Base-by-base conservation (phyloP, 1,140 invertebrate species). In the Dolichoris vasculosae region DNA sequence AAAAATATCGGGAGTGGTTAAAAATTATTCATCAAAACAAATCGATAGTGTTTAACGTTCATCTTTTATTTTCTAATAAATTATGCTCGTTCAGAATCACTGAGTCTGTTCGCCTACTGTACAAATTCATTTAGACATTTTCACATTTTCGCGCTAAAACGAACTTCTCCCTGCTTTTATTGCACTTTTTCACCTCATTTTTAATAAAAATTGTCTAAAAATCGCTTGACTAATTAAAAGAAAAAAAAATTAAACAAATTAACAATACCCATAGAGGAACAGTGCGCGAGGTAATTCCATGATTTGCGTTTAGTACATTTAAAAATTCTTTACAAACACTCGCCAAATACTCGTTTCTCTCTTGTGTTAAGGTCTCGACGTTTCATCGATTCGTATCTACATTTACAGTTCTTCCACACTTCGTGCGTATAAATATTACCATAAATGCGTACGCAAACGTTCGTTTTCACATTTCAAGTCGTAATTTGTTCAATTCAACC, bases 51-150 rank as follows among this genome's bases (percentile, higher is more conserved):
- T 85, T 85, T 83, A 80, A 88, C 83, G 76, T 86, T 85, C 75
- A 80, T 87, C 81, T 83, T 90, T 90, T 89, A 91, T 91, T 91
- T 88, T 84, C 89, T 91, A 91, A 91, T 91, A 91, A 91, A 91
- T 91, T 91, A 91, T 84, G 89, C 89, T 87, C 88, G 87, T 90
- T 89, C 87, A 83, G 83, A 89, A 88, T 89, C 69, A 88, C 88
- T 89, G 90, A 89, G 86, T 89, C 88, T 89, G 90, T 90, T 88
- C 82, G 82, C 77, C 88, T 90, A 91, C 90, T 89, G 89, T 91
- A 91, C 90, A 91, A 91, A 90, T 88, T 82, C 88, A 73, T 84
- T 83, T 81, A 85, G 71, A 83, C 63, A 73, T 83, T 85, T 87
- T 85, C 69, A 64, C 59, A 73, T 46, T 81, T 78, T 78, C 75